phyloP scores from a whole-genome alignment of 2,113 vertebrate genomes.

The Dunckerocampus dactyliophorus region DNA sequence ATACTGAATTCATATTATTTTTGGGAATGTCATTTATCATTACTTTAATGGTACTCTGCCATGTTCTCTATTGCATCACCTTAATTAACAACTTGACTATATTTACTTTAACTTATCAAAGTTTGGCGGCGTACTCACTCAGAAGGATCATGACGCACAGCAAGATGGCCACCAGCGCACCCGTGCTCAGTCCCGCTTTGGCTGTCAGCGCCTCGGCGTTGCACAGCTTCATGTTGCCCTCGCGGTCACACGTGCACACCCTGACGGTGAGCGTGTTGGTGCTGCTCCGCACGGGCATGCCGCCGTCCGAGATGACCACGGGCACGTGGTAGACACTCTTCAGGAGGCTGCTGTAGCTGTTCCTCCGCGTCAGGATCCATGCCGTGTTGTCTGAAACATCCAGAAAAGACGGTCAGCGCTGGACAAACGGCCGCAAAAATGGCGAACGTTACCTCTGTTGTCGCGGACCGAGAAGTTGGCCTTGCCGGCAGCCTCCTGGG shows the following conservation, averaged over 20 bases:
- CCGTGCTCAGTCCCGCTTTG: constrained; percentile 90
- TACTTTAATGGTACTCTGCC: no score
- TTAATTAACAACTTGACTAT: no score
- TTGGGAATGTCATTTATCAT: no score
- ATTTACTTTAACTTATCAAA: no score
- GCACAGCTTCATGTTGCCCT: constrained; percentile 92
- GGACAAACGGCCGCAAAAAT: not conserved
- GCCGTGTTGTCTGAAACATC: constrained; percentile 92
- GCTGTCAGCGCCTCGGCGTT: constrained; percentile 86
- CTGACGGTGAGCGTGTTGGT: constrained; percentile 88
- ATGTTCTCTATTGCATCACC: no score
- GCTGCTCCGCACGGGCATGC: constrained; percentile 87
- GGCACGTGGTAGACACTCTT: constrained; percentile 85
- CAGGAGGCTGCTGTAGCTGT: constrained; percentile 85
- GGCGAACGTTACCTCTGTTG: constrained; percentile 81
- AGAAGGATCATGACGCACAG: constrained; percentile 92
- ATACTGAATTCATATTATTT: no score
- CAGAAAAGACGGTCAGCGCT: not conserved
- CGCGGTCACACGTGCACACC: constrained; percentile 90
- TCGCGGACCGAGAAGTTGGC: constrained; percentile 93
- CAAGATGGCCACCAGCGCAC: constrained; percentile 91
- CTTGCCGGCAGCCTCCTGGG: constrained; percentile 79
- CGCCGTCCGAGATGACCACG: constrained; percentile 89
- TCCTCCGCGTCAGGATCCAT: constrained; percentile 83
- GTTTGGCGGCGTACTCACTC: constrained; percentile 87